Evolutionary conservation across 64 coral and sea anemone species (phyloP).

Genomic region (Pachyseris speciosa): DNA sequence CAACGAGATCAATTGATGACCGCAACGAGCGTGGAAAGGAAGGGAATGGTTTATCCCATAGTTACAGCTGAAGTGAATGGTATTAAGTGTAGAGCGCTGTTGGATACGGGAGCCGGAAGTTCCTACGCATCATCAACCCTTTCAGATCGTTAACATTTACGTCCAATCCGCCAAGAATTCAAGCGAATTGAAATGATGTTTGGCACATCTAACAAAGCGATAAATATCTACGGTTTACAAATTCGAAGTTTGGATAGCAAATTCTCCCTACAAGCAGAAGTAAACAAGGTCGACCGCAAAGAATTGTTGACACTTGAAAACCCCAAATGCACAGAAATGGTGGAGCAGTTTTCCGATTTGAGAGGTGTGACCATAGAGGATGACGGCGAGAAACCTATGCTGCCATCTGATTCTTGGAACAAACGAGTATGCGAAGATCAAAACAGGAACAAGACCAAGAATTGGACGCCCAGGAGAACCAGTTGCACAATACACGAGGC

Average conservation of each 20-base stretch:
- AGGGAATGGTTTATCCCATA: constrained; percentile 31
- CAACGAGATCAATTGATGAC: background rate
- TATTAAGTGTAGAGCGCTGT: constrained; percentile 39
- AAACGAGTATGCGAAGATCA: constrained; percentile 29
- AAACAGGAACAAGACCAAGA: constrained; percentile 32
- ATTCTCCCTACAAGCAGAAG: constrained; percentile 30
- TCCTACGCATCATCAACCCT: constrained; percentile 57
- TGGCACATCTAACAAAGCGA: constrained; percentile 38
- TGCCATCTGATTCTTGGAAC: constrained; percentile 42
- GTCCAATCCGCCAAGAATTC: constrained; percentile 6
- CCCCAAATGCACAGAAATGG: constrained; percentile 24
- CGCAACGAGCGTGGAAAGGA: constrained; percentile 10
- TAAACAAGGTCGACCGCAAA: constrained; percentile 39
- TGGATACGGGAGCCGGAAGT: too few relatives aligned
- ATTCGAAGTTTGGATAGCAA: constrained; percentile 36
- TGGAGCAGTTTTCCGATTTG: constrained; percentile 15
- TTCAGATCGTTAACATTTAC: background rate
- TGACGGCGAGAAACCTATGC: background rate
- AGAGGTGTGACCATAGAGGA: constrained; percentile 15
- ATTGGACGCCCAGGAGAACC: constrained; percentile 1
- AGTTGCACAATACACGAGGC: constrained; percentile 16
- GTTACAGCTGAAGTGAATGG: constrained; percentile 34
- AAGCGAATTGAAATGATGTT: constrained; percentile 61
- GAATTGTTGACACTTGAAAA: constrained; percentile 47
- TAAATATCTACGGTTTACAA: background rate